Conservation (phyloP, 2,797 vertebrate genomes). For the Epinephelus malabaricus region DNA sequence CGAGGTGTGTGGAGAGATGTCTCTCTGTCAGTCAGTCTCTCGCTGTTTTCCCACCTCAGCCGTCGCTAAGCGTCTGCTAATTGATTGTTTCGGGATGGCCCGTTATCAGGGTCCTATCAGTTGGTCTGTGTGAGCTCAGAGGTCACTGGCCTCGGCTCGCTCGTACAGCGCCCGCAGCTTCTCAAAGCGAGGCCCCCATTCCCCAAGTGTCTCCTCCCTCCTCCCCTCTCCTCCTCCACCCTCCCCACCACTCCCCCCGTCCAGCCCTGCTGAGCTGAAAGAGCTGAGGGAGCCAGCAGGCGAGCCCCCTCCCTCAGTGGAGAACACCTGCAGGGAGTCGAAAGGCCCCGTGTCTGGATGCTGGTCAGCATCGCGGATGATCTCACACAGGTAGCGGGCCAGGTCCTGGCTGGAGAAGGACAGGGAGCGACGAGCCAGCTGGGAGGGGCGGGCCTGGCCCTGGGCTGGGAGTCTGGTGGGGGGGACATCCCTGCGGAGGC, state of each 20-base stretch:
- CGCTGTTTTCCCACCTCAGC: conserved; percentile 21
- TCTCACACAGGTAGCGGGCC: conserved; percentile 85
- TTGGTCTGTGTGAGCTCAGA: conserved; percentile 71
- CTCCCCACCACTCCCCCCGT: conserved; percentile 71
- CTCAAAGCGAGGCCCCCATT: conserved; percentile 92
- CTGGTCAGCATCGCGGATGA: conserved; percentile 86
- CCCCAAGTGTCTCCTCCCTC: conserved; percentile 83
- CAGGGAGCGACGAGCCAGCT: conserved; percentile 78
- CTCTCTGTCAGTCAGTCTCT: conserved; percentile 38
- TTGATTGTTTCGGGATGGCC: conserved; percentile 46
- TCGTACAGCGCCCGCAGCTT: conserved; percentile 91
- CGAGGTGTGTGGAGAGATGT: conserved; percentile 36
- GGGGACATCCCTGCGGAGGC: conserved; percentile 73
- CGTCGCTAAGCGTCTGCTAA: conserved; percentile 25
- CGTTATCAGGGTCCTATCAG: conserved; percentile 20
- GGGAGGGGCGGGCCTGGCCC: conserved; percentile 79
- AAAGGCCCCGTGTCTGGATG: conserved; percentile 83
- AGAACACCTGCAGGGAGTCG: conserved; percentile 89
- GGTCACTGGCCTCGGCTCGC: conserved; percentile 82
- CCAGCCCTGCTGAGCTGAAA: conserved; percentile 85
- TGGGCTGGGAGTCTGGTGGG: conserved; percentile 78
- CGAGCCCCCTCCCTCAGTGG: conserved; percentile 89
- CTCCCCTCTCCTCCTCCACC: conserved; percentile 67
- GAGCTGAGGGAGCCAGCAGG: conserved; percentile 89
- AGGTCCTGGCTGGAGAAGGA: conserved; percentile 85